Evolutionary conservation across 2,888 invertebrate species (phyloP).

Genomic region (Sesamia inferens): DNA sequence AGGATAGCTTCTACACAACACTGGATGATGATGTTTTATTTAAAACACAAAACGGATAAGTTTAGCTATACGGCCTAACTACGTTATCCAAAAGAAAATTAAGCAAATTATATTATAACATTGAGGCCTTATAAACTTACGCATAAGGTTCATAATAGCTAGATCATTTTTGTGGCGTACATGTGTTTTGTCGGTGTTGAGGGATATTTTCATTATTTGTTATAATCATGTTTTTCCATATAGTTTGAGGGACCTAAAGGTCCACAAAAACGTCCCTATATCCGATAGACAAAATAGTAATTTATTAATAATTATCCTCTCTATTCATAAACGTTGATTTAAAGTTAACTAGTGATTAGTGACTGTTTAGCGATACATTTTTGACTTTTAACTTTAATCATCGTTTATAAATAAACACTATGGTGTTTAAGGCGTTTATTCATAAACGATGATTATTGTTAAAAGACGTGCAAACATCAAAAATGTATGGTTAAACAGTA

Average conservation of each 20-base stretch:
- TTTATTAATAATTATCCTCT: too few relatives aligned
- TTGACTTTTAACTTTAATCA: too few relatives aligned
- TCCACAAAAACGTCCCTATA: too few relatives aligned
- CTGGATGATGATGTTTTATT: not conserved
- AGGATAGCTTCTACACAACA: not conserved
- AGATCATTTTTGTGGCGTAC: not conserved
- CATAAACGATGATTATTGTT: too few relatives aligned
- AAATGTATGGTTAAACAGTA: too few relatives aligned
- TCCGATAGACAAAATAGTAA: not conserved
- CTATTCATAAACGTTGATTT: too few relatives aligned
- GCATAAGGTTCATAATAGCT: constrained; percentile 17
- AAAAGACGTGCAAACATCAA: too few relatives aligned
- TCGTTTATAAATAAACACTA: too few relatives aligned
- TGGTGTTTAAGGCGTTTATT: too few relatives aligned
- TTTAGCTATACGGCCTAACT: not conserved
- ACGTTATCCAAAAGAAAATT: not conserved
- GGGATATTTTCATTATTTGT: not conserved
- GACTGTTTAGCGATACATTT: too few relatives aligned
- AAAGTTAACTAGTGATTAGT: too few relatives aligned
- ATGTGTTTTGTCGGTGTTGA: not conserved
- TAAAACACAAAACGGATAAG: not conserved
- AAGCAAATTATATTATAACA: constrained; percentile 5
- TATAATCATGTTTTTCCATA: not conserved
- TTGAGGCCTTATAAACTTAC: constrained; percentile 27
- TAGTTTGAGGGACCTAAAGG: not conserved